A percentile compares a stretch with the other conserved stretches of the same genome.
These are phyloP conservation scores for Acrocephalus kingi DNA, from an alignment of 2,113 vertebrate genomes.

Conservation along the genomic window DNA sequence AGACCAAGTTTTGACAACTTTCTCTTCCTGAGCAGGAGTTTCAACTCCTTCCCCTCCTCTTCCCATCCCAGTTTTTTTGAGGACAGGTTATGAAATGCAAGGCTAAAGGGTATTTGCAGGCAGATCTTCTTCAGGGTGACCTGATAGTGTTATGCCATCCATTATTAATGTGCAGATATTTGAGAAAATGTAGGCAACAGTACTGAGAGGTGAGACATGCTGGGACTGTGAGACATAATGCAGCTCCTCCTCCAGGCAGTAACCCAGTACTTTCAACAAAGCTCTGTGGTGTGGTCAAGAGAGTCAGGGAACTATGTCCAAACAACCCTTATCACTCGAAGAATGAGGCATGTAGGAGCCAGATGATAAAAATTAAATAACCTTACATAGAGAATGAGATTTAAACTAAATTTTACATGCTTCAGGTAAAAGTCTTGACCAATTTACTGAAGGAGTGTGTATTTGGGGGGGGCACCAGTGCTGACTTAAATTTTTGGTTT, in stretches of 20 bases:
- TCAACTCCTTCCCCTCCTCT: not conserved
- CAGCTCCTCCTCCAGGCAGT: not conserved
- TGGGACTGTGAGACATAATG: not conserved
- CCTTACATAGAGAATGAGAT: not conserved
- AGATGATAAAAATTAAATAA: not conserved
- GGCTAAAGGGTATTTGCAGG: not conserved
- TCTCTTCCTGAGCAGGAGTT: not conserved
- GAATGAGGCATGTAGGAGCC: not conserved
- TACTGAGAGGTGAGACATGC: not conserved
- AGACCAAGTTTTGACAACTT: constrained; percentile 5
- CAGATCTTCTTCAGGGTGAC: not conserved
- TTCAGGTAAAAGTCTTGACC: not conserved
- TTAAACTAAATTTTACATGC: not conserved
- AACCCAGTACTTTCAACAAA: not conserved
- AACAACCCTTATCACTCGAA: not conserved
- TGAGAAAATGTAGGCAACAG: not conserved
- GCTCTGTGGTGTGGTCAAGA: not conserved
- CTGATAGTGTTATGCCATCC: not conserved
- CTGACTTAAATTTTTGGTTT: not conserved
- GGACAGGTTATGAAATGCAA: not conserved
- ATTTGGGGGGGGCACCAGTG: not conserved
- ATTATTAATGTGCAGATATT: not conserved
- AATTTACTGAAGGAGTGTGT: not conserved
- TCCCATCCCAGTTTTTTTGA: not conserved
- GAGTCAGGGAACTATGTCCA: not conserved